Base-by-base conservation (phyloP, 2,113 vertebrate species). In the Spilogale gracilis region DNA sequence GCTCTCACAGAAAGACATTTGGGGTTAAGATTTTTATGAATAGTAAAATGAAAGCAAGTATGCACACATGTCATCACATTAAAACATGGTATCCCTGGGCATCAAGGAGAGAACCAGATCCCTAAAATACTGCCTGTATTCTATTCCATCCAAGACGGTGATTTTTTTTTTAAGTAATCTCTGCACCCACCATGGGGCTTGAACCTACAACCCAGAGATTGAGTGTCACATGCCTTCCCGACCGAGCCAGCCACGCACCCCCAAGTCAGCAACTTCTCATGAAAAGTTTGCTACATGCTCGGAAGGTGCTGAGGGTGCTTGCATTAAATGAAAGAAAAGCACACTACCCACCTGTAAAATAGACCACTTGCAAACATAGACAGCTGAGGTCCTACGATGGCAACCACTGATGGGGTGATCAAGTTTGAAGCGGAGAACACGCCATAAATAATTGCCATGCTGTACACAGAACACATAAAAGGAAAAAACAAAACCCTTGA, bases 361-460 rank as follows among this genome's bases (percentile, higher is more conserved):
- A 99, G 82, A 0, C 99, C 99, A 76, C 99, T 99, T 50, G 99
- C 91, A 96, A 99, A 99, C 99, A 99, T 99, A 21, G 99, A 99
- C 3, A 99, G 98, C 0, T 99, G 99, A 30, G 99, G 99, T 32
- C 99, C 99, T 27, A 99, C 98, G 80, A 99, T 63, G 0, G 99
- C 99, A 63, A 99, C 99, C 98, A 99, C 99, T 0, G 99, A 99
- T 0, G 99, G 99, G 0, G 99, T 99, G 10, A 99, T 98, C 80
- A 99, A 98, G 97, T 99, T 99, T 50, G 99, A 99, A 5, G 99
- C 99, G 1, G 99, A 99, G 97, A 99, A 99, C 13, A 99, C 99
- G 4, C 99, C 99, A 48, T 99, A 99, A 98, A 99, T 99, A 98
- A 99, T 99, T 14, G 99, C 99, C 99, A 99, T 99, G 98, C 99